Base-by-base conservation (phyloP, 2,888 invertebrate species). In the Netelia melanura region DNA sequence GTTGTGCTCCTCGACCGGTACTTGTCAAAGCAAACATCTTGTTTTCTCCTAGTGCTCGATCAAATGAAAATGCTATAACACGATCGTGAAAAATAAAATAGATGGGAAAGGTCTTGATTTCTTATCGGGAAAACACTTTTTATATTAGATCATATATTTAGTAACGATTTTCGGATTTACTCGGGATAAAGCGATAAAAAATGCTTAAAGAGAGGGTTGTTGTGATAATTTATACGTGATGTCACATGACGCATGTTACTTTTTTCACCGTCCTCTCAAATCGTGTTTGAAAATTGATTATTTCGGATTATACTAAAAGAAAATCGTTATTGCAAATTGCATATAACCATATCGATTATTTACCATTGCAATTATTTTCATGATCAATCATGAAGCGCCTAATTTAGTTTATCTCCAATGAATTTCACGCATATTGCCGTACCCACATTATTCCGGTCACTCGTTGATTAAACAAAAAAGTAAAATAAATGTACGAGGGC, bases 1-100 rank as follows among this genome's bases (percentile, higher is more conserved):
- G 75, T 68, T 44, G 21, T 44, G 11, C 58, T 54, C 48, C 78
- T 81, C 85, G 77, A 78, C 74, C 68, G 38, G 71, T 74, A 84
- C 84, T 54, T 48, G 14, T 68, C 62, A 61, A 67, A 71, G 62
- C 38, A 77, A 84, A 77, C 62, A 74, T 56, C 62, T 64, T 77
- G 21, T 38, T 76, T 68, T 64, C 43, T 43, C 62, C 56, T 58
- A 62, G 56, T 17, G 72, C 23, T 81, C 72, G 56, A 81, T 81
- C 77, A 56, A 76, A 30, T 8, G 10, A 14, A 52, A 67, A n/a
- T 9, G 10, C 11, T 17, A 43, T 10, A 48, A 17, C 30, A 62
- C 43, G 52, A 48, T 52, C 14, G 38, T 2, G n/a, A 43, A 68
- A 25, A 17, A 48, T 17, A 58, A 10, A 38, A 65, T 44, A 21